Conservation (phyloP, 1,140 invertebrate genomes). For the Paraescarpia echinospica region DNA sequence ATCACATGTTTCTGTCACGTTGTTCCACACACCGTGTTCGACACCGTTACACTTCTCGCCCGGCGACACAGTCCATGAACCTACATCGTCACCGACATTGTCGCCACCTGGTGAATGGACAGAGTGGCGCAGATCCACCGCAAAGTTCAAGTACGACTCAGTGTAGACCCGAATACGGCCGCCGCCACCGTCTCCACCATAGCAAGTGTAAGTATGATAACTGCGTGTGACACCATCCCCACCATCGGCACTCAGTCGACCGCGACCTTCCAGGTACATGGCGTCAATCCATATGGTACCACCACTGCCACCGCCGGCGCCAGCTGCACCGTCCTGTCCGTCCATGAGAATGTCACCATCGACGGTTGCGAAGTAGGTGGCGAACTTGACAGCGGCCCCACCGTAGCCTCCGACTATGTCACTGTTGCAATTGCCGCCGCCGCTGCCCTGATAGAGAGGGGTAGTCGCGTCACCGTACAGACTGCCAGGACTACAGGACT, state of each 20-base stretch:
- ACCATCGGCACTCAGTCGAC: constrained; percentile 36
- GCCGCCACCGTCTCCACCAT: constrained; percentile 41
- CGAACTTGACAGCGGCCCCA: constrained; percentile 33
- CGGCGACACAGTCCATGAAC: constrained; percentile 34
- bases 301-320: constrained; percentile 41
- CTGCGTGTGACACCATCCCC: constrained; percentile 33
- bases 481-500: not conserved
- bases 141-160: constrained; percentile 36
- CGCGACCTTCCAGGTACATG: constrained; percentile 41
- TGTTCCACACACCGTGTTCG: constrained; percentile 36
- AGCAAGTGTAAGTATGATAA: constrained; percentile 30
- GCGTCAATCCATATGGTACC: constrained; percentile 43
- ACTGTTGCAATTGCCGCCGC: constrained; percentile 38
- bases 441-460: constrained; percentile 38
- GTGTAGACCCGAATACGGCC: constrained; percentile 40
- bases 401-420: constrained; percentile 23
- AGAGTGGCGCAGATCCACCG: constrained; percentile 26
- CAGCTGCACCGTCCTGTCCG: constrained; percentile 28
- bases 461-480: constrained; percentile 27
- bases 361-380: constrained; percentile 28
- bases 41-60: constrained; percentile 34
- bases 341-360: constrained; percentile 38
- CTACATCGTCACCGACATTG: not conserved
- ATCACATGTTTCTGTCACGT: constrained; percentile 24
- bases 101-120: not conserved